Base-by-base conservation (phyloP, 2,113 vertebrate genomes). In the Ammodytes marinus region DNA sequence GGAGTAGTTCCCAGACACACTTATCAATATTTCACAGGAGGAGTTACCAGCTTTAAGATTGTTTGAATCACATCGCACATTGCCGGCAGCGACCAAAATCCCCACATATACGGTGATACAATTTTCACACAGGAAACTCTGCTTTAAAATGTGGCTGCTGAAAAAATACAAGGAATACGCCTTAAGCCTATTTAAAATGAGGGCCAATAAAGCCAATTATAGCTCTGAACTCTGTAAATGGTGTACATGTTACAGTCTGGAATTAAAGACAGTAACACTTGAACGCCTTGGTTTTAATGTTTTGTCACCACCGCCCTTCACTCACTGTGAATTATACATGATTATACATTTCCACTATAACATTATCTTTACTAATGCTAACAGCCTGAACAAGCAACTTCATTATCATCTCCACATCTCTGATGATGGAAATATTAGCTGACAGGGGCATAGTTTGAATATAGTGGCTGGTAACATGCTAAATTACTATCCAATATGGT, bases 21-120 rank as follows among this genome's bases (percentile, higher is more conserved):
- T 55, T 79, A 63, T 87, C 73, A 86, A 63, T 87, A 86, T 91
- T 89, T 92, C 82, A 93, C 59, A 60, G 55, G 58, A 55, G 71
- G 64, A 68, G 63, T 52, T 75, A 68, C 35, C 45, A 50, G 79
- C 74, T 61, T 81, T 67, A 52, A 74, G 79, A 86, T 45, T 76
- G 61, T 65, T 69, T 66, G 60, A 78, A 64, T 74, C 53, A 66
- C 37, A 66, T 65, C 46, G 63, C 47, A 66, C 43, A 68, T 40
- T 49, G 27, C 50, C 67, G 1, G 6, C 59, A 59, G 47, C 50
- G 55, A 75, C 49, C 53, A 8, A 4, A 53, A 69, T 57, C 15
- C 43, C 19, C 7, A 61, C 74, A 46, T 77, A 50, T 69, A 40
- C 19, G n/a, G 39, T 15, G 8, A 35, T 37, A 43, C 12, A n/a